These are phyloP conservation scores for Pygoscelis antarcticus DNA, from an alignment of 2,113 vertebrate genomes.

Conservation along the genomic window DNA sequence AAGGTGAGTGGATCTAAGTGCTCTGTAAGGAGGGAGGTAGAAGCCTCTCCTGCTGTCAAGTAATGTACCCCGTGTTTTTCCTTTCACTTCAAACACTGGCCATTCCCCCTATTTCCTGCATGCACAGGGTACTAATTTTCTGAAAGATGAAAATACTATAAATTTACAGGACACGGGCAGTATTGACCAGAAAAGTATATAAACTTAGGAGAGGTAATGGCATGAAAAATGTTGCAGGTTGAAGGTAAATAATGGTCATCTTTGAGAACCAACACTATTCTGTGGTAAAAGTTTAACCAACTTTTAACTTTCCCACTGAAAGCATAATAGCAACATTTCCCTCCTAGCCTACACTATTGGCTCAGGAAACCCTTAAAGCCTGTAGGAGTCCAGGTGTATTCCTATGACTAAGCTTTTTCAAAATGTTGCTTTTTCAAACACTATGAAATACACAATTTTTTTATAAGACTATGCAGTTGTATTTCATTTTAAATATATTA, in stretches of 20 bases:
- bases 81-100: background rate
- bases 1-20: background rate
- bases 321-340: background rate
- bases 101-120: background rate
- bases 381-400: background rate
- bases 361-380: background rate
- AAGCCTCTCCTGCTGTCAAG: background rate
- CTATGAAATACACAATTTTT: background rate
- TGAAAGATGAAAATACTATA: background rate
- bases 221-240: background rate
- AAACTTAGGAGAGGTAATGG: background rate
- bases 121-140: background rate
- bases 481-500: background rate
- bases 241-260: background rate
- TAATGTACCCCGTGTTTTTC: rapidly evolving
- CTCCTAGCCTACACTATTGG: rapidly evolving
- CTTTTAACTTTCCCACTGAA: background rate
- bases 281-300: background rate
- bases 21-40: background rate
- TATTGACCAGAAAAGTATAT: background rate
- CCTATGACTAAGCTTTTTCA: background rate
- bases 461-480: background rate
- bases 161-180: background rate
- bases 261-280: background rate
- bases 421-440: background rate